Evolutionary conservation across 2,797 vertebrate species (phyloP), one percentile per base, ranked within the genome.

Genomic region (Glyptemys insculpta): DNA sequence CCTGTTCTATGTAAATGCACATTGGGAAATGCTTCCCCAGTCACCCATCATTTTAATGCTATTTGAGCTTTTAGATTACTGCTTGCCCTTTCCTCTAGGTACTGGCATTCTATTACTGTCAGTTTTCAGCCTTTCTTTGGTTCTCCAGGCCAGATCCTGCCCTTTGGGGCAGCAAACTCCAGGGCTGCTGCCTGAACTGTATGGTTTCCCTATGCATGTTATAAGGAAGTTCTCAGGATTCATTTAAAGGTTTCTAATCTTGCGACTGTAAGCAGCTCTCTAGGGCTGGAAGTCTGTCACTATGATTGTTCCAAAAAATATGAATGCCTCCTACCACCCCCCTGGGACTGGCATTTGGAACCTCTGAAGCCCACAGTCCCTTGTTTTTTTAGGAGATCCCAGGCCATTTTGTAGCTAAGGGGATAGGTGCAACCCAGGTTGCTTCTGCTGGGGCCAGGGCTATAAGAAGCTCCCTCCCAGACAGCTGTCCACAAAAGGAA

Each of bases 361-460:
- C 29, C 52, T 72, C 76, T 85, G 85, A 92, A 95, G 83, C 72
- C n/a, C 79, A 47, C 41, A 53, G 44, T 1, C 16, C 37, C 23
- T 86, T 91, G n/a, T 4, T 65, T 65, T 65, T 65, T 65, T 81
- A 89, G 88, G 80, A 88, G 79, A 83, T 12, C 72, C 85, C 81
- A 90, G 87, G 89, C n/a, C 8, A 57, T 87, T 86, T 31, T 81
- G 56, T 19, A 79, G 54, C 72, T 88, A 78, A 0, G 1, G n/a
- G 57, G 31, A 93, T 56, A 88, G 85, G 85, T 81, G 78, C 76
- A 83, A 78, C 62, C 0, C 1, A 41, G 41, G 18, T 12, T 74
- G 72, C 49, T 89, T 65, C 62, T 87, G 74, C 27, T 52, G 41
- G 57, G 41, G 34, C 23, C 34, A 8, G 0, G 1, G 52, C 53